phyloP scores from a whole-genome alignment of 2,113 vertebrate species.

The Passer montanus region DNA sequence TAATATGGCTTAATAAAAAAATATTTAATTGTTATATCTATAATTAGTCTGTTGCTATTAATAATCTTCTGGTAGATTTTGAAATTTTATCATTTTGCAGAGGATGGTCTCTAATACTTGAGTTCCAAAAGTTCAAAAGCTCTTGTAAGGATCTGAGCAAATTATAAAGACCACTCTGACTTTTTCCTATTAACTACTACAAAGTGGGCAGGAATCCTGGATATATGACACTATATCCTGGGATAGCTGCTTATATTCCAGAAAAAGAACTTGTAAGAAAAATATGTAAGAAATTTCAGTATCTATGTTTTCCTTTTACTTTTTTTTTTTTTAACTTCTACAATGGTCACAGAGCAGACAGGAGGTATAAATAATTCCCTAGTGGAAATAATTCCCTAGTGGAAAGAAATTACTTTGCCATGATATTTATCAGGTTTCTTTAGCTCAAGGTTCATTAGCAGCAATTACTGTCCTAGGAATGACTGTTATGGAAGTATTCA shows the following conservation, averaged over 20 bases:
- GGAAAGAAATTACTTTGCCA: not conserved
- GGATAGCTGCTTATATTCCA: not conserved
- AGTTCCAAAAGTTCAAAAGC: not conserved
- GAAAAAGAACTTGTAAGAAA: not conserved
- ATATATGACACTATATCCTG: not conserved
- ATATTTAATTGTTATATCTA: not conserved
- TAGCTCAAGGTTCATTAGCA: not conserved
- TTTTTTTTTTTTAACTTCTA: not conserved
- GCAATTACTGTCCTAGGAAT: not conserved
- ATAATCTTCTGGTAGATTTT: constrained; percentile 5
- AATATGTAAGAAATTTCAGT: not conserved
- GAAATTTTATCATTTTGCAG: not conserved
- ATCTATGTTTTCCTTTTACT: not conserved
- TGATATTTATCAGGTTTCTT: not conserved
- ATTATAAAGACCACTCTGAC: not conserved
- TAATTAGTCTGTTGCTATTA: not conserved
- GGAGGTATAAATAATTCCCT: not conserved
- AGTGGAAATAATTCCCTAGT: not conserved
- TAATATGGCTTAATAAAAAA: not conserved
- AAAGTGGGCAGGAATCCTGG: not conserved
- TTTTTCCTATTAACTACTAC: not conserved
- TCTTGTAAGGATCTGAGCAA: constrained; percentile 6
- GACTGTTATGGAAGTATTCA: not conserved
- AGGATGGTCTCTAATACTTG: not conserved
- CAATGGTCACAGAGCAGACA: not conserved